phyloP scores from a whole-genome alignment of 2,113 vertebrate genomes.

The Lepidothrix coronata region DNA sequence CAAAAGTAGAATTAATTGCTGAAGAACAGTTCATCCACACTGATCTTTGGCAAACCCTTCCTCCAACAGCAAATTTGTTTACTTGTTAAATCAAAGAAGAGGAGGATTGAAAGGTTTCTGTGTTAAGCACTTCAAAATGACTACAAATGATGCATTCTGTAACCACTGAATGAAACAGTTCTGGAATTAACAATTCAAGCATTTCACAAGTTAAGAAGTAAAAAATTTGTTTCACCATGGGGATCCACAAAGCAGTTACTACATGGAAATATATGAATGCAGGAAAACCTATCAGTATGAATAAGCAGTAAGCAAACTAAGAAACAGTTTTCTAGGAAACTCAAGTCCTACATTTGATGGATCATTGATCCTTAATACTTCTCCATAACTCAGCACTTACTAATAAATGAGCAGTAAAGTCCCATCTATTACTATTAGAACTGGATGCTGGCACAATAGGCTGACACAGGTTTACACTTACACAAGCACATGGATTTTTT shows the following conservation, averaged over 20 bases:
- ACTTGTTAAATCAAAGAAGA: background rate
- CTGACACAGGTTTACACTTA: conserved; percentile 23
- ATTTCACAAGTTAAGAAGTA: background rate
- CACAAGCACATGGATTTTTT: background rate
- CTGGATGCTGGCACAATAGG: background rate
- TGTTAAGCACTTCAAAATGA: background rate
- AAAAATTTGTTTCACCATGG: background rate
- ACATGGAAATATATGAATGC: background rate
- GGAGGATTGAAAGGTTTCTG: background rate
- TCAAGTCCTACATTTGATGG: background rate
- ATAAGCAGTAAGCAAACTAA: background rate
- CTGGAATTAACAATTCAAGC: background rate
- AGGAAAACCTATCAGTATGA: background rate
- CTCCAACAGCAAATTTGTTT: background rate
- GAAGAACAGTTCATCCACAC: background rate
- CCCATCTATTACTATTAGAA: background rate
- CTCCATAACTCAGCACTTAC: background rate
- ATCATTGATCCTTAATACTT: conserved; percentile 21
- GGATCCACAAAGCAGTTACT: background rate
- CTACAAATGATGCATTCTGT: background rate
- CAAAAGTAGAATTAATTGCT: conserved; percentile 33
- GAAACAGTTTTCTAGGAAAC: background rate
- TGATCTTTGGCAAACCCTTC: background rate
- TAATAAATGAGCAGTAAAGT: conserved; percentile 20
- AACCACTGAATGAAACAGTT: background rate